Evolutionary conservation across 2,113 vertebrate genomes (phyloP).

Genomic region (Ageneiosus marmoratus): DNA sequence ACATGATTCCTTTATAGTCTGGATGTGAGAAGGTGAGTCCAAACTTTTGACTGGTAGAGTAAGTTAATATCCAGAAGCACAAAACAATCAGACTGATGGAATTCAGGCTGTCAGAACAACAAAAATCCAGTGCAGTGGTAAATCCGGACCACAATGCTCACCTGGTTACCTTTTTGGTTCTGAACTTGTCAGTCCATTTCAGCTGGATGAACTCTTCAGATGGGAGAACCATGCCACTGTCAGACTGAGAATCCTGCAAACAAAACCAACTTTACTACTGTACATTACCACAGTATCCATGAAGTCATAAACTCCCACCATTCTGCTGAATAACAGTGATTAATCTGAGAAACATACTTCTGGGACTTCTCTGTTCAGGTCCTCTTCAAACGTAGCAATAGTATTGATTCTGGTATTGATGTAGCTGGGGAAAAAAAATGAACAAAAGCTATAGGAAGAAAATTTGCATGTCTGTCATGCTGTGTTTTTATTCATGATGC

Average conservation of each 20-base stretch:
- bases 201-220: conserved; percentile 82
- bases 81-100: not conserved
- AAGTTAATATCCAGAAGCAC: not conserved
- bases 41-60: no score
- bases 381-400: conserved; percentile 53
- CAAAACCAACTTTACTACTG: conserved; percentile 47
- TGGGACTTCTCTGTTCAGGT: conserved; percentile 27
- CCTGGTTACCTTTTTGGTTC: conserved; percentile 67
- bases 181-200: conserved; percentile 70
- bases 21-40: no score
- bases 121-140: not conserved
- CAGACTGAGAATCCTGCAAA: conserved; percentile 79
- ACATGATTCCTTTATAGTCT: no score
- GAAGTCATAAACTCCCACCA: no score
- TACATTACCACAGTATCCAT: conserved; percentile 38
- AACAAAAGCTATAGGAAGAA: not conserved
- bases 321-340: not conserved
- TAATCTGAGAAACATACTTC: conserved; percentile 39
- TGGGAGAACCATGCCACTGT: conserved; percentile 80
- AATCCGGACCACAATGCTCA: conserved; percentile 48
- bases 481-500: no score
- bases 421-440: conserved; percentile 44
- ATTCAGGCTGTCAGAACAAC: not conserved
- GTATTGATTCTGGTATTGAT: conserved; percentile 39
- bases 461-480: not conserved